Conservation (phyloP, 2,797 vertebrate species). For the Trachops cirrhosus region DNA sequence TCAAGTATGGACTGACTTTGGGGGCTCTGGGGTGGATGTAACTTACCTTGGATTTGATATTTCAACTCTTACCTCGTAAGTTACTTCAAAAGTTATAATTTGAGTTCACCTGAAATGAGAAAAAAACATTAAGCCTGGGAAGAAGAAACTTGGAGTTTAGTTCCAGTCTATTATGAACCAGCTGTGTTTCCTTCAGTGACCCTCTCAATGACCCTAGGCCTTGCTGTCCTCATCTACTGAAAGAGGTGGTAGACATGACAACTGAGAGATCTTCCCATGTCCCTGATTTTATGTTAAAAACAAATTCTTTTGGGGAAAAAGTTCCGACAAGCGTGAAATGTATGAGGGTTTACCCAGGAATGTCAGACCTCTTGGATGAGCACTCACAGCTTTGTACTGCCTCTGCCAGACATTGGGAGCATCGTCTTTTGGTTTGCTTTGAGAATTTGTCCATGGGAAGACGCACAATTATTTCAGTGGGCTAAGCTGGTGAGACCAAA, state of each 20-base stretch:
- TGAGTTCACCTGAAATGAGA: neutral
- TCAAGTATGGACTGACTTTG: constrained; percentile 30
- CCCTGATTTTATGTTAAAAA: neutral
- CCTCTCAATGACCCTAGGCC: neutral
- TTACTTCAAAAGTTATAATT: constrained; percentile 36
- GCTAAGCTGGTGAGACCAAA: constrained; percentile 60
- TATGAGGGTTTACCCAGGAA: neutral
- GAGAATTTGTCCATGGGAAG: constrained; percentile 74
- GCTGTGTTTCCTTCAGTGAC: neutral
- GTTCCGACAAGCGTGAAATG: neutral
- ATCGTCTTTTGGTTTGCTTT: constrained; percentile 73
- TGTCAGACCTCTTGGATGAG: neutral
- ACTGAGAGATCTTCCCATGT: neutral
- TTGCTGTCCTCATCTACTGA: neutral
- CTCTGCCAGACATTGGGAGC: constrained; percentile 23
- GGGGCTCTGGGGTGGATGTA: neutral
- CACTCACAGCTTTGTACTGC: neutral
- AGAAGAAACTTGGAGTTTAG: neutral
- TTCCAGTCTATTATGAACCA: neutral
- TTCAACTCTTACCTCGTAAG: neutral
- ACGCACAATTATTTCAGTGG: constrained; percentile 78
- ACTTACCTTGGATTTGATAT: constrained; percentile 10
- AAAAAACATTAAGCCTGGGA: neutral
- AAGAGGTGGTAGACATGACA: neutral
- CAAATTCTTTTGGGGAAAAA: neutral